Conservation (phyloP, 2,888 invertebrate genomes). For the Asteroscopus sphinx region DNA sequence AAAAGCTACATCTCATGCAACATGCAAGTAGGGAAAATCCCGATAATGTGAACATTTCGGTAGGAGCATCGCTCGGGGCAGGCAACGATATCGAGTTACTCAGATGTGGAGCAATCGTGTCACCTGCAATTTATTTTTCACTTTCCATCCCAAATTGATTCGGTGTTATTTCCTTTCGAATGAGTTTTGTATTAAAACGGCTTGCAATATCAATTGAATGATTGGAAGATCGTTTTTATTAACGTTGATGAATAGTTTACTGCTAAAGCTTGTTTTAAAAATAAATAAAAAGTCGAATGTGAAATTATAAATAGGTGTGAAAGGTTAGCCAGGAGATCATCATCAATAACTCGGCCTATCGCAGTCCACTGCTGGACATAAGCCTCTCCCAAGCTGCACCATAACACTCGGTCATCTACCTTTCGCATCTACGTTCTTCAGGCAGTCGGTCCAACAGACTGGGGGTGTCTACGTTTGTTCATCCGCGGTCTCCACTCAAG, state of each 20-base stretch:
- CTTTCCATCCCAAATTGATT: slow-evolving; percentile 58
- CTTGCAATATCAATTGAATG: slow-evolving; percentile 38
- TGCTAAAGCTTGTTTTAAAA: background rate
- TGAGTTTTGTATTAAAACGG: slow-evolving; percentile 52
- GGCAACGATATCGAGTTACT: slow-evolving; percentile 51
- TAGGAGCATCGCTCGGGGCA: slow-evolving; percentile 43
- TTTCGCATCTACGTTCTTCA: too few species aligned
- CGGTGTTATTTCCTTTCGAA: slow-evolving; percentile 52
- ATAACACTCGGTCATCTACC: too few species aligned
- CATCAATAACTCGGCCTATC: too few species aligned
- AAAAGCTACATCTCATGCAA: slow-evolving; percentile 20
- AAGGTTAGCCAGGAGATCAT: too few species aligned
- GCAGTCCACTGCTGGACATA: too few species aligned
- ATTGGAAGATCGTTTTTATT: slow-evolving; percentile 14
- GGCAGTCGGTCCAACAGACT: too few species aligned
- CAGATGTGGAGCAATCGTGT: slow-evolving; percentile 38
- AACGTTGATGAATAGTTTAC: background rate
- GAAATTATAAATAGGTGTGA: too few species aligned
- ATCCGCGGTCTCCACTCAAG: too few species aligned
- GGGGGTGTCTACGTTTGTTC: too few species aligned
- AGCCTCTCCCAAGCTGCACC: too few species aligned
- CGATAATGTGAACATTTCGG: slow-evolving; percentile 51
- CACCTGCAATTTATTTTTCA: slow-evolving; percentile 62
- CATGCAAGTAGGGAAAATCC: slow-evolving; percentile 18
- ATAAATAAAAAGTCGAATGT: too few species aligned